phyloP scores from a whole-genome alignment of 1,140 invertebrate genomes.

The Ephestia elutella region DNA sequence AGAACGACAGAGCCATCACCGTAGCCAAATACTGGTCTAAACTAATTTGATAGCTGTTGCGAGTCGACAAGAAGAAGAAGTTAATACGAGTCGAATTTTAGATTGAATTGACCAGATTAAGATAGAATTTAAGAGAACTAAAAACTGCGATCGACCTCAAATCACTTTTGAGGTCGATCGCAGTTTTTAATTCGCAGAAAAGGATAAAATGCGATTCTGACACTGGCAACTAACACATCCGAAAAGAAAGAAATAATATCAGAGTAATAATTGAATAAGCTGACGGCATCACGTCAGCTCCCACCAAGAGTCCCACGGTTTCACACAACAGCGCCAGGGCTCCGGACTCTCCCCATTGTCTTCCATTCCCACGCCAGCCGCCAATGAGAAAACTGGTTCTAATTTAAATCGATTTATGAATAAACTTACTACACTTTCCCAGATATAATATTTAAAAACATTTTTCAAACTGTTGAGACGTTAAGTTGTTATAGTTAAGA shows the following conservation, averaged over 20 bases:
- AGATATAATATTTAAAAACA: not conserved
- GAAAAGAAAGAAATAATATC: not conserved
- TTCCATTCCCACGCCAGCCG: constrained; percentile 45
- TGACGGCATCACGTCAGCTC: constrained; percentile 13
- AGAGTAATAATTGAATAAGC: not conserved
- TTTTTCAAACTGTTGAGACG: not conserved
- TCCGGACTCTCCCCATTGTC: constrained; percentile 52
- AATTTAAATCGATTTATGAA: constrained; percentile 45
- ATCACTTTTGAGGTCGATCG: too few relatives aligned
- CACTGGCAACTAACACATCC: not conserved
- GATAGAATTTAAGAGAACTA: too few relatives aligned
- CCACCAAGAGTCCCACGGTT: constrained; percentile 53
- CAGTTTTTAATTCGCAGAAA: too few relatives aligned
- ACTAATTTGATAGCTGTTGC: too few relatives aligned
- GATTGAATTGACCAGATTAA: too few relatives aligned
- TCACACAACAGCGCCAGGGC: constrained; percentile 40
- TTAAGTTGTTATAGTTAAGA: too few relatives aligned
- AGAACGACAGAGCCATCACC: too few relatives aligned
- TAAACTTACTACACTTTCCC: constrained; percentile 6
- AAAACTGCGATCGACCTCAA: too few relatives aligned
- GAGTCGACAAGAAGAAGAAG: too few relatives aligned
- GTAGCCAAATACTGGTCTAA: too few relatives aligned
- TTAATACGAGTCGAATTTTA: too few relatives aligned
- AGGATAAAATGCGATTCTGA: too few relatives aligned
- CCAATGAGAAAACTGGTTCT: constrained; percentile 37